A percentile compares a stretch with the other conserved stretches of the same genome.
phyloP scores from a whole-genome alignment of 2,888 invertebrate genomes.

The Endotricha flammealis region DNA sequence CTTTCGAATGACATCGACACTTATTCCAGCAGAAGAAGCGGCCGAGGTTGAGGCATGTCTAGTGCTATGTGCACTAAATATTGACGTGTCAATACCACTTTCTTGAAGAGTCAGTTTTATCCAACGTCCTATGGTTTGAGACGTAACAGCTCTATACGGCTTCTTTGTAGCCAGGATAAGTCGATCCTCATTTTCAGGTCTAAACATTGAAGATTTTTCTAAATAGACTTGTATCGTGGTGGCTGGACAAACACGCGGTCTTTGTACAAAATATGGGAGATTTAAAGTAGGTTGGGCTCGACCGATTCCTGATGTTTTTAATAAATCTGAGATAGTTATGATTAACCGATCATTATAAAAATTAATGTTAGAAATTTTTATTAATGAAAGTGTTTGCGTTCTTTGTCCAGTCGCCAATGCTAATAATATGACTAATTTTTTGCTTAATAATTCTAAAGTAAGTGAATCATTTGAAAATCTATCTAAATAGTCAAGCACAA shows the following conservation, averaged over 20 bases:
- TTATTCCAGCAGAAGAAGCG: conserved; percentile 10
- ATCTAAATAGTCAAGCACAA: conserved; percentile 12
- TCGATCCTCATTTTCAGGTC: not conserved
- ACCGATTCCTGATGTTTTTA: conserved; percentile 16
- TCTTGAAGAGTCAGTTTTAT: conserved; percentile 7
- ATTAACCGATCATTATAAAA: conserved; percentile 2
- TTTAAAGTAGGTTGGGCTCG: conserved; percentile 12
- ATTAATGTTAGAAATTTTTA: conserved; percentile 15
- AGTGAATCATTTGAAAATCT: not conserved
- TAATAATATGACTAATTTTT: conserved; percentile 11
- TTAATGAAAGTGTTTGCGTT: conserved; percentile 15
- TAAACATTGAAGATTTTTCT: not conserved
- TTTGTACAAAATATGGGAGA: too few species aligned
- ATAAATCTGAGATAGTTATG: conserved; percentile 14
- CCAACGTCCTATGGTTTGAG: conserved; percentile 15
- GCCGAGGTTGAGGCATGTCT: conserved; percentile 19
- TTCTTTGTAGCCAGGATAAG: conserved; percentile 10
- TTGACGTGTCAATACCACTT: conserved; percentile 8
- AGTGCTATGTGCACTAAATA: conserved; percentile 15
- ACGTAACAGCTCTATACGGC: conserved; percentile 11
- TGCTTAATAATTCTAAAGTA: conserved; percentile 3
- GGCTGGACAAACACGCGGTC: conserved; percentile 15
- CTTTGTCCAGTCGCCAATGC: conserved; percentile 16
- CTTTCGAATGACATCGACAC: conserved; percentile 8
- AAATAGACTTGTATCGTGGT: conserved; percentile 4